Conservation (phyloP, 2,888 invertebrate genomes). For the Nomada lathburiana region DNA sequence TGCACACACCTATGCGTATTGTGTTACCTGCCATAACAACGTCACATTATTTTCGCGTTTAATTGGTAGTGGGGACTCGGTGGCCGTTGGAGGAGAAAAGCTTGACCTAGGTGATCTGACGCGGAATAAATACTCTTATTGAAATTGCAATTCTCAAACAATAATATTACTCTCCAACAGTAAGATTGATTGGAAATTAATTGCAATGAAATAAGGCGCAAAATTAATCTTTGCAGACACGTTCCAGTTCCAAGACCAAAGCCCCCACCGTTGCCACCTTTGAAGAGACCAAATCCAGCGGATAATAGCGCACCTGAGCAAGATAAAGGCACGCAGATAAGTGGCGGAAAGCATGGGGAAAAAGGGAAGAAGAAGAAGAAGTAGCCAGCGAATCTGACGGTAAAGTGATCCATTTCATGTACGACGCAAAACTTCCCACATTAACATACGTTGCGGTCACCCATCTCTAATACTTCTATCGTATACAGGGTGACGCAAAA, state of each 20-base stretch:
- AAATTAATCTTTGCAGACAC: slow-evolving; percentile 30
- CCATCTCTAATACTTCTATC: background rate
- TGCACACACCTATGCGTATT: too few relatives aligned
- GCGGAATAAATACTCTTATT: background rate
- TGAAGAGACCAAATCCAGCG: background rate
- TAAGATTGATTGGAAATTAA: too few relatives aligned
- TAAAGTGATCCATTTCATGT: background rate
- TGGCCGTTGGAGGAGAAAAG: too few relatives aligned
- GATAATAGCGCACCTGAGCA: background rate
- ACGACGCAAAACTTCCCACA: background rate
- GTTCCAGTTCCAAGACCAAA: slow-evolving; percentile 59
- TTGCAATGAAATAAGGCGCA: background rate
- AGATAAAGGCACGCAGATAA: background rate
- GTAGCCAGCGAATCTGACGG: background rate
- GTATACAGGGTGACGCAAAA: too few relatives aligned
- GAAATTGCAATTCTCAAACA: background rate
- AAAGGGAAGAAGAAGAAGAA: slow-evolving; percentile 32
- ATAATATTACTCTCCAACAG: too few relatives aligned
- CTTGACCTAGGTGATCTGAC: background rate
- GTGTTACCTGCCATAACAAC: too few relatives aligned
- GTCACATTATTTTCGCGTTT: too few relatives aligned
- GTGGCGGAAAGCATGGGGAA: slow-evolving; percentile 22
- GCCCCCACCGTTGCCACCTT: slow-evolving; percentile 57
- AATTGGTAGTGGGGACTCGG: too few relatives aligned
- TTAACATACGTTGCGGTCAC: background rate